Conservation (phyloP, 2,113 vertebrate genomes). For the Campylomormyrus tamandua region DNA sequence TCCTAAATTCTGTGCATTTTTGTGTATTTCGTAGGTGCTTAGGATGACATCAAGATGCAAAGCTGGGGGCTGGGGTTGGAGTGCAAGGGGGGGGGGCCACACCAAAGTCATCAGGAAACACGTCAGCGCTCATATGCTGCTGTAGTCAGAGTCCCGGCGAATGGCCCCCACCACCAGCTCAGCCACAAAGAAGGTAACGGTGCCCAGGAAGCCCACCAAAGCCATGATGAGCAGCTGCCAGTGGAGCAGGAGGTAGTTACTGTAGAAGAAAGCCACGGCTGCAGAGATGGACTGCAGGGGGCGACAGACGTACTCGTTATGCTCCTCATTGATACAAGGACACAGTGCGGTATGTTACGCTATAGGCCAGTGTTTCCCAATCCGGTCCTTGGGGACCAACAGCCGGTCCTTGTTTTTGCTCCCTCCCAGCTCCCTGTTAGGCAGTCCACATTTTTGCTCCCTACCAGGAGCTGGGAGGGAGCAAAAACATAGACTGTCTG, state of each 20-base stretch:
- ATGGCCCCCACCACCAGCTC: conserved; percentile 64
- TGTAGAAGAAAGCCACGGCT: conserved; percentile 91
- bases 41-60: background rate
- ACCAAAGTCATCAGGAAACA: background rate
- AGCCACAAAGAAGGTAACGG: conserved; percentile 77
- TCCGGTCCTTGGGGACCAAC: background rate
- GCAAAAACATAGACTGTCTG: background rate
- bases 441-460: background rate
- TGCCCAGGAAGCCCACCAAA: conserved; percentile 71
- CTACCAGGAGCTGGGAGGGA: background rate
- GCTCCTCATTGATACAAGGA: background rate
- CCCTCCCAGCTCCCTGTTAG: background rate
- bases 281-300: conserved; percentile 80
- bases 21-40: background rate
- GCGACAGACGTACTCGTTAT: background rate
- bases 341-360: background rate
- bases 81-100: background rate
- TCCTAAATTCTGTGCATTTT: background rate
- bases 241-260: conserved; percentile 88
- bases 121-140: conserved; percentile 67
- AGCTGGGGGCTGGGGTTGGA: background rate
- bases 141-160: conserved; percentile 67
- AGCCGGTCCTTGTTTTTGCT: background rate
- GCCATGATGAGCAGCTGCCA: conserved; percentile 97
- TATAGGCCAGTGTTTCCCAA: background rate